Base-by-base conservation (phyloP, 2,797 vertebrate genomes). In the Phrynocephalus guinanensis region DNA sequence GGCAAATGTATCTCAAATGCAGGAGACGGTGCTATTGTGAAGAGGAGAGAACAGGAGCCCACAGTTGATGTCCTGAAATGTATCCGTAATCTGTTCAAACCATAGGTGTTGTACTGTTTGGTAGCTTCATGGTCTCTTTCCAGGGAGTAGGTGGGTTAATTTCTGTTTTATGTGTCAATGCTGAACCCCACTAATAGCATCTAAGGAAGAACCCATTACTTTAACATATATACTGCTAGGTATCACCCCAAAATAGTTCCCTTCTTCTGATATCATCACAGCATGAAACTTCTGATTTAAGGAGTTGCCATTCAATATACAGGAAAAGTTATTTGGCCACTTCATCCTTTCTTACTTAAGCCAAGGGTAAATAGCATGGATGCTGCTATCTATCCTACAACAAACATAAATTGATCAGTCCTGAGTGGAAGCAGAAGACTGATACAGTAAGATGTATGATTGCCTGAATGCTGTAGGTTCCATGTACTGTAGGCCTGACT, bases 361-460 rank as follows among this genome's bases (percentile, higher is more conserved):
- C 5, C 38, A 80, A 67, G 38, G 82, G 33, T 30, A 30, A 87
- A 66, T 16, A n/a, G n/a, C 28, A 24, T 60, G 52, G 44, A 9
- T 79, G 33, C 0, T 16, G 0, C 0, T 67, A 63, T 18, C 78
- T 11, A 73, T 8, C 68, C 60, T 56, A 68, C 28, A 33, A 1
- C 2, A 60, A 63, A 73, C 63, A 67, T 79, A 70, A 48, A 30
- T 48, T n/a, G 1, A 13, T 38, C 18, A 4, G 1, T 26, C 15
- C 4, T 22, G 52, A 52, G 26, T 5, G 67, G 2, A 3, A 88
- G 72, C 38, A 80, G 79, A 84, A 44, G 6, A 44, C 0, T 30
- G 2, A 38, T 38, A 44, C 38, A 44, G 38, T 44, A 44, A 44
- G 38, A 0, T 38, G 86, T 26, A 0, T 56, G 0, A 70, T 5